phyloP scores from a whole-genome alignment of 2,888 invertebrate genomes.

The Clunio marinus region DNA sequence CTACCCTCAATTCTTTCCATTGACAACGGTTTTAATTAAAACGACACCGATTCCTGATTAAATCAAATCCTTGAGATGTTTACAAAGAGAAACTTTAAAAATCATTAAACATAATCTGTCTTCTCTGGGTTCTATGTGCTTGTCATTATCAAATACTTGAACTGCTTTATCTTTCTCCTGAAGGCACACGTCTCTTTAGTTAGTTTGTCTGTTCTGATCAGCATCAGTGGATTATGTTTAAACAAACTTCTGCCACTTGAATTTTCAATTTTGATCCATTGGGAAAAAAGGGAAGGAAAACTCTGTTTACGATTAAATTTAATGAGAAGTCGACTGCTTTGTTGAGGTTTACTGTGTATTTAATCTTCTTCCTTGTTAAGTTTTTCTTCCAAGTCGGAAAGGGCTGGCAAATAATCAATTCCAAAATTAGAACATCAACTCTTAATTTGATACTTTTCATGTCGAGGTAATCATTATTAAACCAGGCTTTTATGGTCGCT shows the following conservation, averaged over 20 bases:
- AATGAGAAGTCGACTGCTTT: slow-evolving; percentile 17
- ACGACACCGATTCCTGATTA: background rate
- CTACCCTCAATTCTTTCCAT: background rate
- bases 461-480: slow-evolving; percentile 10
- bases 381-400: background rate
- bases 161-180: slow-evolving; percentile 12
- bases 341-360: background rate
- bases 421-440: background rate
- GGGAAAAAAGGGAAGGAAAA: no score
- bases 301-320: slow-evolving; percentile 17
- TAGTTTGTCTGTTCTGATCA: no score
- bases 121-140: slow-evolving; percentile 6
- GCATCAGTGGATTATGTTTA: background rate
- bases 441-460: background rate
- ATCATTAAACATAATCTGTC: slow-evolving; percentile 30
- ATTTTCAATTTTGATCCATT: background rate
- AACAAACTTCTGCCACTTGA: background rate
- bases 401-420: background rate
- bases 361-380: background rate
- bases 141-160: slow-evolving; percentile 32
- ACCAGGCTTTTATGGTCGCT: background rate
- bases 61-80: slow-evolving; percentile 1
- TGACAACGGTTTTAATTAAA: background rate
- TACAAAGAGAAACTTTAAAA: slow-evolving; percentile 22
- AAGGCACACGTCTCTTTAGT: background rate